Percentiles rank a stretch among this genome's conserved stretches.
Evolutionary conservation across 2,888 invertebrate genomes (phyloP).

Genomic region (Dioctria linearis): DNA sequence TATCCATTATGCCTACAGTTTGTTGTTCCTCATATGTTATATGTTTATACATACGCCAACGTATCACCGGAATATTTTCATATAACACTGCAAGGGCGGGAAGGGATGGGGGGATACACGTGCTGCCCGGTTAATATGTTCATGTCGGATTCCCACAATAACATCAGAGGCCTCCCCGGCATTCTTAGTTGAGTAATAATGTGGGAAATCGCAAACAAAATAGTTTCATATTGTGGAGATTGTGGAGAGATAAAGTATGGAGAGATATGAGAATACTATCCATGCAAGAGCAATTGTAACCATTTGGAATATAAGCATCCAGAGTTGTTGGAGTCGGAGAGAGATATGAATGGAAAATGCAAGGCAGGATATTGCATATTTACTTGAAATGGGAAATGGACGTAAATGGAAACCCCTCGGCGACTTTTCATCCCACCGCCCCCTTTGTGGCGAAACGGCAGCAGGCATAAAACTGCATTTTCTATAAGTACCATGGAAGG

Average conservation of each 20-base stretch:
- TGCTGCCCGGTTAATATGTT: constrained; percentile 42
- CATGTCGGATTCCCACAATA: constrained; percentile 49
- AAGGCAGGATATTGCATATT: constrained; percentile 62
- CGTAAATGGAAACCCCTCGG: constrained; percentile 60
- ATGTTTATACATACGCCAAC: not conserved
- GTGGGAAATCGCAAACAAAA: constrained; percentile 53
- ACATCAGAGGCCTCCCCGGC: constrained; percentile 34
- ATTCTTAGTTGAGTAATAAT: constrained; percentile 51
- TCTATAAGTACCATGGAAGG: constrained; percentile 35
- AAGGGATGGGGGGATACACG: constrained; percentile 7
- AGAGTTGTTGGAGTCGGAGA: constrained; percentile 14
- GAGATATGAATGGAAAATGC: constrained; percentile 51
- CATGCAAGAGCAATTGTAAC: constrained; percentile 44
- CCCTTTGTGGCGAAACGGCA: constrained; percentile 33
- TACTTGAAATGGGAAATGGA: constrained; percentile 62
- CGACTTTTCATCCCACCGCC: constrained; percentile 26
- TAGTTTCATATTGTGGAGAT: constrained; percentile 53
- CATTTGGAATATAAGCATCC: constrained; percentile 18
- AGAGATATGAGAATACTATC: constrained; percentile 47
- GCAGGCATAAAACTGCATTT: constrained; percentile 56
- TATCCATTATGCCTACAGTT: constrained; percentile 11
- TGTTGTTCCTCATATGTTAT: constrained; percentile 9
- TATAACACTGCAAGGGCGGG: constrained; percentile 20
- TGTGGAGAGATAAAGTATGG: constrained; percentile 53
- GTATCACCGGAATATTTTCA: constrained; percentile 33